Evolutionary conservation across 2,888 invertebrate genomes (phyloP), one percentile per base, ranked within the genome.

Genomic region (Apomyelois bistriatella): DNA sequence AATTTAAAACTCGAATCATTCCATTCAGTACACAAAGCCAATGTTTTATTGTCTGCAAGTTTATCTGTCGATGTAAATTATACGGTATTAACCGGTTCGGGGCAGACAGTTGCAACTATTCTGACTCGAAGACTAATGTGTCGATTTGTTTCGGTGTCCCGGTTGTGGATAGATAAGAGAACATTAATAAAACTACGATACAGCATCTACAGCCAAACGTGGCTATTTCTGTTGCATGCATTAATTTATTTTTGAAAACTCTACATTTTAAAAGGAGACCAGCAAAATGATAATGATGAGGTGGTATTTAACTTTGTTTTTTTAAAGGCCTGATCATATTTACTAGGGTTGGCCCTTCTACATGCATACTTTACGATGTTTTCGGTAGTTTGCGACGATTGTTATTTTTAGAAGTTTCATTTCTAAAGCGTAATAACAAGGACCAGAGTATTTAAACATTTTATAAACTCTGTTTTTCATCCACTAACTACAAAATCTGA

Each of bases 31-130:
- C 13, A 32, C 30, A 32, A 30, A 46, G 15, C 30, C 28, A 12
- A 43, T 43, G 30, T 28, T 30, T 13, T 12, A 32, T 16, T 32
- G 46, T 43, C 43, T 30, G 13, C 12, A n/a, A 43, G 22, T 32
- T 43, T 46, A 32, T 32, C 46, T 43, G 46, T 46, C 32, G 46
- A 46, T 32, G 46, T 46, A 35, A 46, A 46, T 46, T 46, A 35
- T 32, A 15, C 16, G 10, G 30, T 32, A 43, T 43, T 43, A 46
- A 46, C 3, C 8, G 32, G 32, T 32, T 32, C 32, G 32, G 7
- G 10, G 32, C 10, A 32, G 7, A 32, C 17, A 15, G 15, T 10
- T 15, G 32, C 46, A 46, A 28, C 32, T 32, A 8, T 13, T 10
- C 16, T 16, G 32, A 10, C 16, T 35, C 22, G 32, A 32, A 32